Base-by-base conservation (phyloP, 2,888 invertebrate species). In the Leptopterna dolabrata region DNA sequence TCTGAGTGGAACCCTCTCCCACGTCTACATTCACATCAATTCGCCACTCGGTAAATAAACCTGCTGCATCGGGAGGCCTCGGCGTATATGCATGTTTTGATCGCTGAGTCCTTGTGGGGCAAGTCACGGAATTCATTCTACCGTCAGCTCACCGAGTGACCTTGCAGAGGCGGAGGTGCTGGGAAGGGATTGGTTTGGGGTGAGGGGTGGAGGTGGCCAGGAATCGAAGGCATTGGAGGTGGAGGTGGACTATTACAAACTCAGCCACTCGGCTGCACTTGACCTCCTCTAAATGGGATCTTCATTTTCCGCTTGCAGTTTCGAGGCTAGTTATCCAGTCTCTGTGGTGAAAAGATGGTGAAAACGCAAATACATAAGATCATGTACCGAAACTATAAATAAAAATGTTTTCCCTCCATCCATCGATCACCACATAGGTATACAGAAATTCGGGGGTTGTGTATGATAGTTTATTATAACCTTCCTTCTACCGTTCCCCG, bases 61-160 rank as follows among this genome's bases (percentile, higher is more conserved):
- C 63, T 19, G 7, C 24, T n/a, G 14, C n/a, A 14, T n/a, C n/a
- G 55, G 63, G 7, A 0, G 63, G 24, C 63, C 24, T 27, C 27
- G 24, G 11, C 24, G 36, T 29, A 36, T 14, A 36, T 36, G 30
- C 16, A 30, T 36, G 30, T 30, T 73, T 30, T 73, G 73, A 73
- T 73, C 29, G 73, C 36, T 36, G 41, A 86, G 86, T 86, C 86
- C 86, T 86, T 86, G 86, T 41, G 73, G 19, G 36, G 76, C 55
- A 78, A 86, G 86, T 86, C 86, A 86, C 86, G 86, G 86, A 86
- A 86, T 86, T 76, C 86, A 86, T 86, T 86, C 86, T 78, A 86
- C 76, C 86, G 86, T 86, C 63, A 71, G 41, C 86, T 78, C 36
- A 86, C 86, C 73, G 73, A 71, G 71, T 55, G 86, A 86, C 86